A percentile compares a stretch with the other conserved stretches of the same genome.
Evolutionary conservation across 2,113 vertebrate genomes (phyloP).

Genomic region (Aythya baeri): DNA sequence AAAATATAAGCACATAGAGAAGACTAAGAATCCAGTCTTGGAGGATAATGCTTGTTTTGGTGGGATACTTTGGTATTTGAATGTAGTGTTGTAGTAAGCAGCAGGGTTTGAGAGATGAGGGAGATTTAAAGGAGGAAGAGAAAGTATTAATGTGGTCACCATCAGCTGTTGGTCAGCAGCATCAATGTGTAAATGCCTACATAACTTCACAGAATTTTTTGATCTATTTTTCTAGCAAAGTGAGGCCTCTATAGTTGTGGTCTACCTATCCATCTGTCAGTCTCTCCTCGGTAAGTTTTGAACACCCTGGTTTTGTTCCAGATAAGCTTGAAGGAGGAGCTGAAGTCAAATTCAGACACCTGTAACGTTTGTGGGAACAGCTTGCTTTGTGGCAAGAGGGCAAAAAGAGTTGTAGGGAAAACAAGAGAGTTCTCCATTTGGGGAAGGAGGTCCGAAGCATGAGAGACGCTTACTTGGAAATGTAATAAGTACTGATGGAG

Average conservation of each 20-base stretch:
- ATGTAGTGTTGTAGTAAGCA: not conserved
- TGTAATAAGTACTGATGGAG: not conserved
- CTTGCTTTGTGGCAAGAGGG: not conserved
- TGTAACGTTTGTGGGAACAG: not conserved
- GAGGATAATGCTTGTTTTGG: not conserved
- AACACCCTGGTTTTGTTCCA: not conserved
- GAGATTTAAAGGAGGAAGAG: not conserved
- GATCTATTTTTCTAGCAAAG: not conserved
- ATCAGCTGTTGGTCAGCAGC: not conserved
- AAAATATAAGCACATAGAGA: not conserved
- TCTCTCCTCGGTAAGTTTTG: not conserved
- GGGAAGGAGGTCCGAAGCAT: not conserved
- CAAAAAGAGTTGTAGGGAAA: not conserved
- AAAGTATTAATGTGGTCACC: not conserved
- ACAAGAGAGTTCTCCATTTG: not conserved
- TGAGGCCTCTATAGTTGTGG: not conserved
- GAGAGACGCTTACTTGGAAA: not conserved
- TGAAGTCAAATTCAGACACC: not conserved
- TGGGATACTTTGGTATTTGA: not conserved
- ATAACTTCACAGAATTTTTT: not conserved
- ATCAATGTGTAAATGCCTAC: rapidly evolving
- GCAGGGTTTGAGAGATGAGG: not conserved
- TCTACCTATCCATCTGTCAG: not conserved
- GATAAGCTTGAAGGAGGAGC: not conserved
- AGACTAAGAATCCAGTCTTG: not conserved